Evolutionary conservation across 92 coral and sea anemone species (phyloP).

Genomic region (Zoanthus sociatus): DNA sequence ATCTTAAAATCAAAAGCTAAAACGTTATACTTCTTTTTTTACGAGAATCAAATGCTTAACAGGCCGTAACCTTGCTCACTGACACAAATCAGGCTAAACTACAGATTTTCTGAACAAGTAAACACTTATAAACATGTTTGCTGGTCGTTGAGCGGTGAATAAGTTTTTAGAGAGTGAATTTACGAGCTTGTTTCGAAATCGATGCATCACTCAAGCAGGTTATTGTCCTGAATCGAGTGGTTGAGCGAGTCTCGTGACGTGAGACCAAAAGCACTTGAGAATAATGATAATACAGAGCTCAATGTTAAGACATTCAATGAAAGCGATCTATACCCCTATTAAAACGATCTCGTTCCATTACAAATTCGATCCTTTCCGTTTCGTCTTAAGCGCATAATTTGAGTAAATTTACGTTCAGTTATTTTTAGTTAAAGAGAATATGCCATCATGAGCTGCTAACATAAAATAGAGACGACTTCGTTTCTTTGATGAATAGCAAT

Average conservation of each 20-base stretch:
- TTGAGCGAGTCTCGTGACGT: constrained; percentile 78
- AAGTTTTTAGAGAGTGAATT: not conserved
- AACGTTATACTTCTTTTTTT: not conserved
- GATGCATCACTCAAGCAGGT: not conserved
- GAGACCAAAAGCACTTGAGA: constrained; percentile 43
- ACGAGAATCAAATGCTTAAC: constrained; percentile 9
- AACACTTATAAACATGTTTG: constrained; percentile 29
- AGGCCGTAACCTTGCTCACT: constrained; percentile 37
- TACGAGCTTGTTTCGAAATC: constrained; percentile 17
- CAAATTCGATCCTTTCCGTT: constrained; percentile 49
- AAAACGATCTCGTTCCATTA: constrained; percentile 88
- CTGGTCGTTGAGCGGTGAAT: constrained; percentile 13
- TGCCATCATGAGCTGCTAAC: not conserved
- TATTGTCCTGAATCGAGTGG: constrained; percentile 31
- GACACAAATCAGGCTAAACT: constrained; percentile 31
- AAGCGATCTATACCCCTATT: constrained; percentile 86
- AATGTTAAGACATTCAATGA: constrained; percentile 79
- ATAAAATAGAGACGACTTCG: not conserved
- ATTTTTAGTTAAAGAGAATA: not conserved
- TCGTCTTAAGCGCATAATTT: not conserved
- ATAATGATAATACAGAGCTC: constrained; percentile 78
- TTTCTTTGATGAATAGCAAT: constrained; percentile 4
- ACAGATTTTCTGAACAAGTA: constrained; percentile 15
- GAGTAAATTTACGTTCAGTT: not conserved
- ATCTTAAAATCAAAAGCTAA: not conserved